Percentiles rank a stretch among this genome's conserved stretches.
Conservation (phyloP, 2,797 vertebrate species). For the Eremophila alpestris region DNA sequence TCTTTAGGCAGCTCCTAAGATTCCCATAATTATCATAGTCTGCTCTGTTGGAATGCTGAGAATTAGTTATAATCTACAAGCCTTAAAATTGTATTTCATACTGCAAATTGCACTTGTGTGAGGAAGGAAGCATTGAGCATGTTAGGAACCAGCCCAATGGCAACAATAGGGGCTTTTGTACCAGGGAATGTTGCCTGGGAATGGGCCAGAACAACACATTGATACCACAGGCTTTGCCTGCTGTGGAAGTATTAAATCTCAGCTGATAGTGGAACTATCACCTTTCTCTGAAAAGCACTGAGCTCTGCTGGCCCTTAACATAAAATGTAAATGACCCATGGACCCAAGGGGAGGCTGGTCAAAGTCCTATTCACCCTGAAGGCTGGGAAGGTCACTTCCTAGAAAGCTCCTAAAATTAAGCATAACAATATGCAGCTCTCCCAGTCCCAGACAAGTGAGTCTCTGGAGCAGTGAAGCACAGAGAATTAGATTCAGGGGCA, state of each 20-base stretch:
- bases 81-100: neutral
- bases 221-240: neutral
- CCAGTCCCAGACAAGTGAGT: neutral
- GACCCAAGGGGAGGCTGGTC: neutral
- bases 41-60: neutral
- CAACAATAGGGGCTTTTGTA: slow-evolving; percentile 47
- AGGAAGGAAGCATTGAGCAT: neutral
- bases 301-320: neutral
- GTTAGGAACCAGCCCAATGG: neutral
- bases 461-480: neutral
- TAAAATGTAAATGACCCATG: neutral
- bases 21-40: neutral
- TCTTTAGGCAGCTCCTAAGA: neutral
- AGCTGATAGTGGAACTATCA: slow-evolving; percentile 14
- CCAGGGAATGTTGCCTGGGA: neutral
- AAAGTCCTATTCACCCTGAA: neutral
- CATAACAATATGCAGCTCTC: neutral
- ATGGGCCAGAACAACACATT: slow-evolving; percentile 13
- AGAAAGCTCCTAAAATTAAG: neutral
- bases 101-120: neutral
- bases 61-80: neutral
- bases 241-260: slow-evolving; percentile 54
- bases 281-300: slow-evolving; percentile 21
- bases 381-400: neutral
- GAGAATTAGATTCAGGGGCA: neutral